Percentiles rank a stretch among this genome's conserved stretches.
These are phyloP conservation scores for Diploptera punctata DNA, from an alignment of 2,888 invertebrate species.

Conservation along the genomic window DNA sequence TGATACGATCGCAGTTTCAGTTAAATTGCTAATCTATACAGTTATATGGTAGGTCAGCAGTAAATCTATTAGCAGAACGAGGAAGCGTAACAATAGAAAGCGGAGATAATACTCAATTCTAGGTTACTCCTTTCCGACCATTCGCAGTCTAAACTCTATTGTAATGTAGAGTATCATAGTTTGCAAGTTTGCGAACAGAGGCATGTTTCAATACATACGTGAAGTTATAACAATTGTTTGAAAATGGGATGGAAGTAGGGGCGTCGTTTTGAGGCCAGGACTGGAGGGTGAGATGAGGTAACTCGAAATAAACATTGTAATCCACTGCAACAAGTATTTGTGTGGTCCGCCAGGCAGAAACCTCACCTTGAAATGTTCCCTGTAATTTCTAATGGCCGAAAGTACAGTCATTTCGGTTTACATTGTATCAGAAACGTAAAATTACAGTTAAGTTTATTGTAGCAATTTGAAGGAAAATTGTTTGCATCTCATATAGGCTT, in stretches of 20 bases:
- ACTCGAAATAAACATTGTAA: slow-evolving; percentile 15
- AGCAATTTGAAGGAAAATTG: too few species aligned
- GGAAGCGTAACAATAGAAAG: background rate
- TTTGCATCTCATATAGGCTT: too few species aligned
- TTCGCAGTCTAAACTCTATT: background rate
- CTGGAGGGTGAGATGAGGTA: background rate
- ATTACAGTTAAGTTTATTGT: too few species aligned
- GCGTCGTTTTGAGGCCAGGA: background rate
- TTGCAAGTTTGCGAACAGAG: background rate
- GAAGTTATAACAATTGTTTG: slow-evolving; percentile 10
- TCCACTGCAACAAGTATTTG: slow-evolving; percentile 15
- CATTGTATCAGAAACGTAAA: too few species aligned
- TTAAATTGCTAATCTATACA: too few species aligned
- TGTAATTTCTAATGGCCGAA: background rate
- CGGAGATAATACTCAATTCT: background rate
- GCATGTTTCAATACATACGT: slow-evolving; percentile 6
- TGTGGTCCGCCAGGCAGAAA: slow-evolving; percentile 12
- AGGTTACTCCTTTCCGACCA: background rate
- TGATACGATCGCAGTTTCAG: too few species aligned
- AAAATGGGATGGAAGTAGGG: background rate
- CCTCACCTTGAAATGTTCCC: background rate
- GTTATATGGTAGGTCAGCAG: too few species aligned
- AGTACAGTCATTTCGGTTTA: too few species aligned
- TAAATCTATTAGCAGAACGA: background rate
- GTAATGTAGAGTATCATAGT: background rate